Evolutionary conservation across 2,797 vertebrate species (phyloP).

Genomic region (Poecile montanus): DNA sequence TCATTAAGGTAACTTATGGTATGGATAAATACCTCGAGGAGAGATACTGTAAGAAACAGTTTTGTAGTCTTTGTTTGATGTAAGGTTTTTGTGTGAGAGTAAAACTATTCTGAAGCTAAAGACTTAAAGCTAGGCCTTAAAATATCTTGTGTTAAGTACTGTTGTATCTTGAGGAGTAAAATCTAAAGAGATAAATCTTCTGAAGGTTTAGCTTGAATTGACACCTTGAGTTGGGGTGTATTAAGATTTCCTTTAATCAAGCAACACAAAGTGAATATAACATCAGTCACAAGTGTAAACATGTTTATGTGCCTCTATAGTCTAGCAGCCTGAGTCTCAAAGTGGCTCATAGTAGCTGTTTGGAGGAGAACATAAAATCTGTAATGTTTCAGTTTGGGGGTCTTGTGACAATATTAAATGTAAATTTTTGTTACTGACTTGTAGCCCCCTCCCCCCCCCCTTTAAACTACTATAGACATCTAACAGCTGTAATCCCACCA

Average conservation of each 20-base stretch:
- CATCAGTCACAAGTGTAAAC: neutral
- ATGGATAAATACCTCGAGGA: neutral
- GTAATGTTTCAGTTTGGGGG: rapidly evolving
- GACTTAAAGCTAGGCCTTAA: neutral
- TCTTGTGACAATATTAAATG: neutral
- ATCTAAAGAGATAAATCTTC: neutral
- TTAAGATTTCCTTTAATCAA: neutral
- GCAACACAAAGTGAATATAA: neutral
- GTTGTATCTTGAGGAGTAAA: neutral
- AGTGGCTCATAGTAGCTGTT: neutral
- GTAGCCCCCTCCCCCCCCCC: neutral
- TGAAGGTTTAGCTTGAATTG: neutral
- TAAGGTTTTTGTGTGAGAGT: neutral
- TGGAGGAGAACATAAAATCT: neutral
- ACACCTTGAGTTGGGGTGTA: neutral
- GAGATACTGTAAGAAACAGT: neutral
- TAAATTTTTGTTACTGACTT: neutral
- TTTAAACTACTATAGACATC: neutral
- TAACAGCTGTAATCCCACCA: neutral
- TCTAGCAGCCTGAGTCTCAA: neutral
- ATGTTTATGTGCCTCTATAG: neutral
- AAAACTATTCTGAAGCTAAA: neutral
- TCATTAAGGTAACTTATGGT: neutral
- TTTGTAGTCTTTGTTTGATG: neutral
- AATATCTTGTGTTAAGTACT: neutral